Base-by-base conservation (phyloP, 2,113 vertebrate genomes). In the Orientallactaga bullata region DNA sequence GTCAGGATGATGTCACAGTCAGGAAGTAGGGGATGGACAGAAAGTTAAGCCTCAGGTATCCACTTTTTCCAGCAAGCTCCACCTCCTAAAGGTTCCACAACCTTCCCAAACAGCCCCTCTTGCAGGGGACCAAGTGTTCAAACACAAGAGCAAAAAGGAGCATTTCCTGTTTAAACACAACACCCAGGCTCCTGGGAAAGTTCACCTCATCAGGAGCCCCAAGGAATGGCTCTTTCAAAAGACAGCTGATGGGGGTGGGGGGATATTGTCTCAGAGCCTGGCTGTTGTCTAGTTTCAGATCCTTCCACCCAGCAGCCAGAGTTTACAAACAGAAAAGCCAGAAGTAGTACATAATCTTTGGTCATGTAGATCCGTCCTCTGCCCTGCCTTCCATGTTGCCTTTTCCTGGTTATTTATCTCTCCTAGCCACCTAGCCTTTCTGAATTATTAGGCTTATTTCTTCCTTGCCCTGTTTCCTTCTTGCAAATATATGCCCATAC, bases 391-490 rank as follows among this genome's bases (percentile, higher is more conserved):
- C 66, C 91, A 78, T 82, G 85, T 78, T 65, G 26, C 94, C 96
- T 97, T 98, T 98, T 97, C 97, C 97, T 88, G 66, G 92, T 96
- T 93, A 96, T 97, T 96, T 97, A 95, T 98, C 96, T 97, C 94
- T 79, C 13, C 1, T 94, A 94, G 91, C 85, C 95, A 94, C 96
- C 93, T 85, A 89, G 90, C 79, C 82, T 58, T 86, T 94, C 71
- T 98, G 96, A 98, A 95, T 98, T 98, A 98, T 97, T 97, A 97
- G 97, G 83, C 95, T 85, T 96, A 80, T 96, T 97, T 95, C 81
- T 92, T 97, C 95, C 96, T 93, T 94, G 97, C 97, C 97, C 96
- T 85, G 94, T 95, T 96, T 97, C 94, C 94, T 96, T 96, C 97
- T 98, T 10, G 81, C 97, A 97, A 97, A 97, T 98, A 96, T 85